phyloP scores from a whole-genome alignment of 2,888 invertebrate species.

The Allacma fusca region DNA sequence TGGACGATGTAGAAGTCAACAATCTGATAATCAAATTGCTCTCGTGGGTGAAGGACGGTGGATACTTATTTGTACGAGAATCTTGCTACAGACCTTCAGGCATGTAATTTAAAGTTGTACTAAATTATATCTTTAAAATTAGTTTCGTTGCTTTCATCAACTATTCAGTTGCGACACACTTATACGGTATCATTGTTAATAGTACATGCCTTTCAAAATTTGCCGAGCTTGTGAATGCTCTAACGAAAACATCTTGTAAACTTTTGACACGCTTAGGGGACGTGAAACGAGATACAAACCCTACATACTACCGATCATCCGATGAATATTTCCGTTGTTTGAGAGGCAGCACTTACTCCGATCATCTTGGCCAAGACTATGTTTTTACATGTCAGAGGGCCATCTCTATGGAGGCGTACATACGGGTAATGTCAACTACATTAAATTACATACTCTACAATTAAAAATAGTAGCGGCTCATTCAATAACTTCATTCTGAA shows the following conservation, averaged over 20 bases:
- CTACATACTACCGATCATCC: conserved; percentile 65
- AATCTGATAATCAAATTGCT: conserved; percentile 65
- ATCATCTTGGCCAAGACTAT: conserved; percentile 48
- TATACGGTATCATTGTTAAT: not conserved
- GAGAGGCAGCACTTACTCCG: conserved; percentile 52
- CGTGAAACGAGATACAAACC: conserved; percentile 62
- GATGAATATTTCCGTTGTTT: conserved; percentile 64
- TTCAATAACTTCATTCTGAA: not conserved
- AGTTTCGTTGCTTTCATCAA: not conserved
- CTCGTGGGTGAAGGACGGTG: conserved; percentile 67
- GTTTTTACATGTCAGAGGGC: conserved; percentile 61
- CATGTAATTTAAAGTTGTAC: conserved; percentile 61
- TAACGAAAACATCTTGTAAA: not conserved
- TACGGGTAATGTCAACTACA: conserved; percentile 63
- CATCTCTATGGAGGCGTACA: conserved; percentile 64
- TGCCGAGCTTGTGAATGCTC: too few relatives aligned
- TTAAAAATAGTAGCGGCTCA: not conserved
- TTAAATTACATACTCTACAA: not conserved
- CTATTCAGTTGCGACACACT: not conserved
- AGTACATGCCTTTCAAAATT: too few relatives aligned
- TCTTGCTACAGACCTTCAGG: conserved; percentile 69
- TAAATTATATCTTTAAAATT: not conserved
- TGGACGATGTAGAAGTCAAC: conserved; percentile 66
- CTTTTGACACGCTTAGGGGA: conserved; percentile 59
- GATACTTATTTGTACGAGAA: conserved; percentile 68